Conservation (phyloP, 2,797 vertebrate genomes). For the Podarcis lilfordi region DNA sequence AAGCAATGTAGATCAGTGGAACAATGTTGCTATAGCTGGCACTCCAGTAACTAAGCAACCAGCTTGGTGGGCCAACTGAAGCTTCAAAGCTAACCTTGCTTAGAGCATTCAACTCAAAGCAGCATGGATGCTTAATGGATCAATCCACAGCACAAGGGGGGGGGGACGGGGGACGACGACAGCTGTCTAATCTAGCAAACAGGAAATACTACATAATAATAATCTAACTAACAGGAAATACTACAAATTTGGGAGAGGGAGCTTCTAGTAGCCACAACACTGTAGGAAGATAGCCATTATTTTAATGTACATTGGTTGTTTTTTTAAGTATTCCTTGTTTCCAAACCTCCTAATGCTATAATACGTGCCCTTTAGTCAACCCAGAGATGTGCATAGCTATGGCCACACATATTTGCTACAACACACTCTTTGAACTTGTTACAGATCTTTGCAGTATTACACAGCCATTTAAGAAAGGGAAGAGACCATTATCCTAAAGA, state of each 20-base stretch:
- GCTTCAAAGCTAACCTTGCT: neutral
- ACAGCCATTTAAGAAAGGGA: no score
- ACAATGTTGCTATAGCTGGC: neutral
- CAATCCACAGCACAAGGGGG: fast-evolving
- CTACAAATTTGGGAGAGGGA: neutral
- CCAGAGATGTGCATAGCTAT: neutral
- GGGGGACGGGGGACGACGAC: neutral
- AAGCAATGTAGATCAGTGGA: neutral
- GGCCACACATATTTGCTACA: neutral
- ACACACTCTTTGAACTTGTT: neutral
- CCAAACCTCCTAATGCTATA: neutral
- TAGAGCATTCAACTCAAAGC: neutral
- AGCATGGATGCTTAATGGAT: neutral
- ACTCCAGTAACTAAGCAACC: neutral
- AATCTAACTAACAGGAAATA: neutral
- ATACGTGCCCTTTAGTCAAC: neutral
- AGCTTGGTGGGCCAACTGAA: fast-evolving
- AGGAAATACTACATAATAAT: neutral
- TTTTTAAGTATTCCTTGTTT: neutral
- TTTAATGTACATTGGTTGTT: neutral
- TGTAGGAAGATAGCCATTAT: neutral
- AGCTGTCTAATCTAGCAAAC: fast-evolving
- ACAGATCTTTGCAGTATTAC: neutral
- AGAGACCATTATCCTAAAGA: neutral
- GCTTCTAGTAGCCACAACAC: neutral